These are phyloP conservation scores for Ormia ochracea DNA, from an alignment of 2,888 invertebrate species.

Conservation along the genomic window DNA sequence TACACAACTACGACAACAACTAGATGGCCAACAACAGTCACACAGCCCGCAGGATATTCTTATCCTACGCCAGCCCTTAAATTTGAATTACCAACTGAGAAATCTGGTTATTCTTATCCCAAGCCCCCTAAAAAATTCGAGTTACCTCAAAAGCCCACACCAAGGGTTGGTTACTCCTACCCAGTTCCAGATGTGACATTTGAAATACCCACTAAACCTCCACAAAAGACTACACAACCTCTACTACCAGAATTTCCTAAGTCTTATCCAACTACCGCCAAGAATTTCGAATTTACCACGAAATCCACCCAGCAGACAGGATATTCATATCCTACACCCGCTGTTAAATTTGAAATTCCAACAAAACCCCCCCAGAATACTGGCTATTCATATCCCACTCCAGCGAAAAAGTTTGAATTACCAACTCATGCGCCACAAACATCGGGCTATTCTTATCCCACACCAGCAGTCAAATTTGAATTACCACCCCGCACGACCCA, in stretches of 20 bases:
- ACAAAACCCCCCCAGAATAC: conserved; percentile 1
- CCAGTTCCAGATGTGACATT: conserved; percentile 63
- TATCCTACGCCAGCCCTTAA: conserved; percentile 65
- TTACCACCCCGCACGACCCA: conserved; percentile 44
- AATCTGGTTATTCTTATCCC: conserved; percentile 36
- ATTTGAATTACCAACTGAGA: conserved; percentile 57
- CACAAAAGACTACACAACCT: conserved; percentile 26
- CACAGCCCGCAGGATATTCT: conserved; percentile 62
- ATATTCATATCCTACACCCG: conserved; percentile 66
- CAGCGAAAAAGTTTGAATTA: background rate
- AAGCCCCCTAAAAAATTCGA: conserved; percentile 29
- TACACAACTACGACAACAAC: conserved; percentile 15
- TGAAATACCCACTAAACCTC: conserved; percentile 46
- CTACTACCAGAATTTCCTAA: conserved; percentile 58
- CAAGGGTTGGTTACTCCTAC: conserved; percentile 39
- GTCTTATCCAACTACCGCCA: conserved; percentile 64
- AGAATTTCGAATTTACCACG: conserved; percentile 62
- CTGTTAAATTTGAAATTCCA: conserved; percentile 60
- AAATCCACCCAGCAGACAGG: conserved; percentile 50
- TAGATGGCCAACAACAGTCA: conserved; percentile 65
- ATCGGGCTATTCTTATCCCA: conserved; percentile 65
- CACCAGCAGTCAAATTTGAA: conserved; percentile 64
- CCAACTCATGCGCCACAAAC: conserved; percentile 58
- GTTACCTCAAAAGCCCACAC: conserved; percentile 23
- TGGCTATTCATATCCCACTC: conserved; percentile 10